A percentile compares a stretch with the other conserved stretches of the same genome.
Conservation (phyloP, 1,140 invertebrate genomes). For the Thrips palmi region DNA sequence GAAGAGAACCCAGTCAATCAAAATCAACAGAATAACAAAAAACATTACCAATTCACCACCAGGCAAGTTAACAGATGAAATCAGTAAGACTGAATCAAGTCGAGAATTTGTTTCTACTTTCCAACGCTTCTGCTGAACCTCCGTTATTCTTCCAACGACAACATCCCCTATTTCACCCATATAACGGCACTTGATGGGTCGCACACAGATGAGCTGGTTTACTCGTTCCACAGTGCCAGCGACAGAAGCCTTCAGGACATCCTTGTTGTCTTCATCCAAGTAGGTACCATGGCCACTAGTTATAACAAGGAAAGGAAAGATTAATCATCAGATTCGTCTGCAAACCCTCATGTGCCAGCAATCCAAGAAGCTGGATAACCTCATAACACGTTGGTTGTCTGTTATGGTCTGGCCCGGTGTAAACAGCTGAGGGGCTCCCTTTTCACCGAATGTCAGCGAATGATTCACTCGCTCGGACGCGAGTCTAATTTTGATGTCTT, state of each 20-base stretch:
- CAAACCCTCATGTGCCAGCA: conserved; percentile 8
- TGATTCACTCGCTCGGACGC: too few species aligned
- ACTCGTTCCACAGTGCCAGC: conserved; percentile 86
- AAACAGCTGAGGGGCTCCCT: too few species aligned
- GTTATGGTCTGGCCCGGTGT: too few species aligned
- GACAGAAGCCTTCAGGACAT: conserved; percentile 72
- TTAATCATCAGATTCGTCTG: too few species aligned
- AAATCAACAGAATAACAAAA: neutral
- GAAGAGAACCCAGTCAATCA: neutral
- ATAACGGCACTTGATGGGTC: conserved; percentile 74
- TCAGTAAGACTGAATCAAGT: conserved; percentile 67
- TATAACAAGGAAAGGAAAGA: conserved; percentile 22
- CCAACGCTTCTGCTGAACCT: conserved; percentile 84
- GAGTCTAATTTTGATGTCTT: too few species aligned
- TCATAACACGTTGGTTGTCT: conserved; percentile 5
- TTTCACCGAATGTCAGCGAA: too few species aligned
- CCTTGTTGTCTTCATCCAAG: conserved; percentile 44
- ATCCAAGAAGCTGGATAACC: conserved; percentile 1
- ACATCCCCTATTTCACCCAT: conserved; percentile 95
- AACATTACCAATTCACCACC: conserved; percentile 75
- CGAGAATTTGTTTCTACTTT: conserved; percentile 88
- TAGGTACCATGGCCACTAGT: conserved; percentile 98
- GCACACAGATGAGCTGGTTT: conserved; percentile 84
- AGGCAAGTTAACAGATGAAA: conserved; percentile 92
- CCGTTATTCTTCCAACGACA: conserved; percentile 80